A percentile compares a stretch with the other conserved stretches of the same genome.
phyloP scores from a whole-genome alignment of 2,113 vertebrate genomes.

The Lamprotornis superbus region DNA sequence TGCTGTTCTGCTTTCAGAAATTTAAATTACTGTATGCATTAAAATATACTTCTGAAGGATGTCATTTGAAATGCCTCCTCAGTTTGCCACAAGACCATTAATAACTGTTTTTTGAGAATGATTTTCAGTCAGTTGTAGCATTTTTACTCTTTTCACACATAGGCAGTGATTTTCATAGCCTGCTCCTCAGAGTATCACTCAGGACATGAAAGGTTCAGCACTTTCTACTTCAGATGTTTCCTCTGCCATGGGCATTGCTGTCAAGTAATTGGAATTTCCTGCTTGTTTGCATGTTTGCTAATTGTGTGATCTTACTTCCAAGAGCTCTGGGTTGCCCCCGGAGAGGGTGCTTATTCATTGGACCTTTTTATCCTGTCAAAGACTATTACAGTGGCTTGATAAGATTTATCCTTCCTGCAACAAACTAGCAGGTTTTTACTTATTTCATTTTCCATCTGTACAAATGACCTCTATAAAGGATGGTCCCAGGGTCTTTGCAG shows the following conservation, averaged over 20 bases:
- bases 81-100: neutral
- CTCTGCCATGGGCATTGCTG: neutral
- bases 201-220: neutral
- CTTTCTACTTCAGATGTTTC: neutral
- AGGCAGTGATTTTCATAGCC: neutral
- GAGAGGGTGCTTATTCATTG: slow-evolving; percentile 20
- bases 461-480: neutral
- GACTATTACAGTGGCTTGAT: neutral
- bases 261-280: slow-evolving; percentile 37
- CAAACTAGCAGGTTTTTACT: neutral
- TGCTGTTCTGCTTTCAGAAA: neutral
- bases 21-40: neutral
- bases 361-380: slow-evolving; percentile 25
- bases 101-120: neutral
- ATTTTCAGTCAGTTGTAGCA: neutral
- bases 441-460: neutral
- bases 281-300: slow-evolving; percentile 33
- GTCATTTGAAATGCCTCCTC: neutral
- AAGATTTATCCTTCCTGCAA: neutral
- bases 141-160: neutral
- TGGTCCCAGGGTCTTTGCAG: neutral
- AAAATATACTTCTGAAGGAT: neutral
- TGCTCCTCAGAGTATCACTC: neutral
- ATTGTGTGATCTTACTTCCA: slow-evolving; percentile 15
- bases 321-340: neutral